A percentile compares a stretch with the other conserved stretches of the same genome.
phyloP scores from a whole-genome alignment of 1,140 invertebrate genomes.

The Temnothorax nylanderi region DNA sequence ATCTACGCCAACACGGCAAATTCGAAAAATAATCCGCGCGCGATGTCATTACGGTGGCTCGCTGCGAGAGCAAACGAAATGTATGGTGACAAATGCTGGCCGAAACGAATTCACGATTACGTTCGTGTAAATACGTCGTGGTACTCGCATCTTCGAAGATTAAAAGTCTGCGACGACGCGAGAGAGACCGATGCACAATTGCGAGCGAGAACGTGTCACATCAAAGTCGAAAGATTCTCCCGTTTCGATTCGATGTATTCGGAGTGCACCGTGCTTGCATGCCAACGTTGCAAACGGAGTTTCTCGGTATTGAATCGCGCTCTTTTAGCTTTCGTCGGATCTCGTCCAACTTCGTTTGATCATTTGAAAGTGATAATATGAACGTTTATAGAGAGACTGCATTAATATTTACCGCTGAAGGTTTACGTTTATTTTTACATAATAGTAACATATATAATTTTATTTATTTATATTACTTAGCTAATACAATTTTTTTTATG shows the following conservation, averaged over 20 bases:
- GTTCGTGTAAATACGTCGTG: slow-evolving; percentile 39
- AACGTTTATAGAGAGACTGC: background rate
- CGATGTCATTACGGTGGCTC: slow-evolving; percentile 49
- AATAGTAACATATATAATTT: background rate
- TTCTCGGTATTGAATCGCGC: slow-evolving; percentile 15
- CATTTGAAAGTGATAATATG: background rate
- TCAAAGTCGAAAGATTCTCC: slow-evolving; percentile 47
- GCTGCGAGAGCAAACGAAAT: slow-evolving; percentile 41
- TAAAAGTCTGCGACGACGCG: slow-evolving; percentile 26
- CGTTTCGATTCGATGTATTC: slow-evolving; percentile 30
- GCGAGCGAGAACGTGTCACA: slow-evolving; percentile 11
- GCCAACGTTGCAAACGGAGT: slow-evolving; percentile 30
- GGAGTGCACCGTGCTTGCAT: slow-evolving; percentile 4
- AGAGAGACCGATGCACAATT: slow-evolving; percentile 2
- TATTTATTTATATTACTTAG: background rate
- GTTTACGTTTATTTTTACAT: background rate
- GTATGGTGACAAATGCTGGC: slow-evolving; percentile 51
- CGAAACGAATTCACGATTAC: slow-evolving; percentile 70
- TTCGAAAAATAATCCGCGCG: slow-evolving; percentile 34
- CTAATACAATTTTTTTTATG: slow-evolving; percentile 3
- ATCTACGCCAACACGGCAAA: background rate
- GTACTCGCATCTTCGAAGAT: slow-evolving; percentile 53
- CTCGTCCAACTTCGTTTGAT: background rate
- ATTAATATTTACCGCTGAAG: background rate
- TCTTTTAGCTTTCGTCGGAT: background rate